These are phyloP conservation scores for Lasiurus cinereus DNA, from an alignment of 2,113 vertebrate species.

Conservation along the genomic window DNA sequence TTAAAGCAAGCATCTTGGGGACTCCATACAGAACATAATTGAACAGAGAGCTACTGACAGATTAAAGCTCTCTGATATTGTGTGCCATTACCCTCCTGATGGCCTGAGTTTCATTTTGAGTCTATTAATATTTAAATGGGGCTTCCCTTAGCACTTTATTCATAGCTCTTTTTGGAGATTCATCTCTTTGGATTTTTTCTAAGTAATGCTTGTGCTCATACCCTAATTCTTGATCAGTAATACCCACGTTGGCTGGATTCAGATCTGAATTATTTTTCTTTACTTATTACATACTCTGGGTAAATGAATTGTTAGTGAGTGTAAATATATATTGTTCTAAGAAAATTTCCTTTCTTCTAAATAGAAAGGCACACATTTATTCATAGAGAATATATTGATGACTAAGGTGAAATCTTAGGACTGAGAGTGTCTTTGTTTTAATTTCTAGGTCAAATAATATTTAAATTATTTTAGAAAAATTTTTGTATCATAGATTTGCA, in stretches of 20 bases:
- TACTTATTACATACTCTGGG: background rate
- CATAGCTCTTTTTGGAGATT: background rate
- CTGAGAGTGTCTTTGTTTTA: background rate
- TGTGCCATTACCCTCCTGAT: background rate
- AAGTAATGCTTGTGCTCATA: background rate
- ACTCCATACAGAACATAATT: background rate
- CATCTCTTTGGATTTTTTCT: background rate
- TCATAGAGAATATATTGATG: background rate
- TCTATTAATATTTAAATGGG: background rate
- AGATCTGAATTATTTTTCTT: constrained; percentile 8
- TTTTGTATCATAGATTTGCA: background rate
- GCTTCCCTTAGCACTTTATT: background rate
- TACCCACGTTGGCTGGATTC: background rate
- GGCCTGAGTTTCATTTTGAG: background rate
- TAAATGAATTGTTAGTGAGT: constrained; percentile 20
- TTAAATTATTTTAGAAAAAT: constrained; percentile 7
- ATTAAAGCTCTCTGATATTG: background rate
- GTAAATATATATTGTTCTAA: background rate
- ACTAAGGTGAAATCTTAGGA: background rate
- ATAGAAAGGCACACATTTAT: background rate
- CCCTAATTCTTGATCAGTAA: background rate
- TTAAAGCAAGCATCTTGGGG: background rate
- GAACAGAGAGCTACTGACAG: background rate
- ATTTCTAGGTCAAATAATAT: constrained; percentile 14
- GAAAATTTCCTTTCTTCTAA: constrained; percentile 26